Percentiles rank a stretch among this genome's conserved stretches.
Evolutionary conservation across 2,888 invertebrate species (phyloP).

Genomic region (Nebria brevicollis): DNA sequence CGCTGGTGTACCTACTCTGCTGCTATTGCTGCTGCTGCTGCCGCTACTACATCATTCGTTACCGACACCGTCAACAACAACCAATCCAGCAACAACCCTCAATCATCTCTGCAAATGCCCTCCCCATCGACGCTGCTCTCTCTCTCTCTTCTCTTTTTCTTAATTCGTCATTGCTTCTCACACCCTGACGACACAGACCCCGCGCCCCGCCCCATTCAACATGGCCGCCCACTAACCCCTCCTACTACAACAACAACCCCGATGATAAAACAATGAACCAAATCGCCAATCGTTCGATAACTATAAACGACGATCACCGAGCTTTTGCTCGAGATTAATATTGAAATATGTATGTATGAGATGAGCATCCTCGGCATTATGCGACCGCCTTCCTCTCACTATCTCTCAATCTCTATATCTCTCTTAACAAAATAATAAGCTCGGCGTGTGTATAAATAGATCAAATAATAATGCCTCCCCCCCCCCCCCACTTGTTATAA

Average conservation of each 20-base stretch:
- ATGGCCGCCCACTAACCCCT: background rate
- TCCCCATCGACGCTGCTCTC: background rate
- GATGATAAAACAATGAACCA: background rate
- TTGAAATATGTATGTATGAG: background rate
- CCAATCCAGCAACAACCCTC: background rate
- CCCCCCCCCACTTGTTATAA: constrained; percentile 43
- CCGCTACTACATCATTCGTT: constrained; percentile 7
- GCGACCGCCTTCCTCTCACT: constrained; percentile 3
- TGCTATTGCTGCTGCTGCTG: background rate
- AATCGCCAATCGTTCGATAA: background rate
- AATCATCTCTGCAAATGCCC: background rate
- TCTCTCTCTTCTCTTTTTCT: background rate
- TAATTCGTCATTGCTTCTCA: background rate
- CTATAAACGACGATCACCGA: too few species aligned
- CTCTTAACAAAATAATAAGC: constrained; percentile 3
- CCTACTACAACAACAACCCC: background rate
- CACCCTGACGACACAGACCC: constrained; percentile 3
- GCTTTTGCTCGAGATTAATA: background rate
- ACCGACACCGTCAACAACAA: constrained; percentile 2
- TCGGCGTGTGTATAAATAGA: constrained; percentile 24
- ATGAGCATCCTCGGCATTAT: constrained; percentile 6
- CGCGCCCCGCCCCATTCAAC: background rate
- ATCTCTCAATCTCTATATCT: background rate
- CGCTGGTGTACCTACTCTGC: constrained; percentile 5
- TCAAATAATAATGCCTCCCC: constrained; percentile 24